A percentile compares a stretch with the other conserved stretches of the same genome.
phyloP scores from a whole-genome alignment of 1,140 invertebrate genomes.

The Lethrus apterus region DNA sequence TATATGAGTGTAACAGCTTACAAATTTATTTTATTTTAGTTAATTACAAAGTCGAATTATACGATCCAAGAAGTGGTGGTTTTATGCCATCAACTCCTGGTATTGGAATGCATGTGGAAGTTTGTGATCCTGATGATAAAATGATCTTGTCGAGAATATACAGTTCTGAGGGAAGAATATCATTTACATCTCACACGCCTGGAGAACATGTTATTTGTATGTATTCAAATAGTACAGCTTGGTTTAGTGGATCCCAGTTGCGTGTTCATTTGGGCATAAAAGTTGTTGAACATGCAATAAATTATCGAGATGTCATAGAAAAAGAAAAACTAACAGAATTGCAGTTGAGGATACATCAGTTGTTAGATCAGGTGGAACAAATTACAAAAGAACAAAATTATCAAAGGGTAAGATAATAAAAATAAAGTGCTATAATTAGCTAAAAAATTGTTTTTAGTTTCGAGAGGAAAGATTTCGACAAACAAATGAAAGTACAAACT shows the following conservation, averaged over 20 bases:
- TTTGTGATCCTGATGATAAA: slow-evolving; percentile 94
- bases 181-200: slow-evolving; percentile 92
- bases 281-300: slow-evolving; percentile 97
- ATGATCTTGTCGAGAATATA: slow-evolving; percentile 88
- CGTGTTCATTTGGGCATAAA: slow-evolving; percentile 96
- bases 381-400: slow-evolving; percentile 99
- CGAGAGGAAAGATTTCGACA: slow-evolving; percentile 95
- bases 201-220: slow-evolving; percentile 98
- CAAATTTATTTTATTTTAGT: slow-evolving; percentile 55
- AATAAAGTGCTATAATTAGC: not conserved
- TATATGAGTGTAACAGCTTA: not conserved
- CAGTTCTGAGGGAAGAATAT: slow-evolving; percentile 91
- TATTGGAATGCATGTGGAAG: slow-evolving; percentile 98
- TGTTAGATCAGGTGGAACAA: slow-evolving; percentile 97
- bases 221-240: slow-evolving; percentile 94
- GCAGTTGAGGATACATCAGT: slow-evolving; percentile 89
- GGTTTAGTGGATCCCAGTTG: slow-evolving; percentile 92
- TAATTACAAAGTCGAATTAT: slow-evolving; percentile 95
- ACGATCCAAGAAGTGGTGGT: slow-evolving; percentile 84
- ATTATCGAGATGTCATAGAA: slow-evolving; percentile 95
- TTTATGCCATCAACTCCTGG: slow-evolving; percentile 87
- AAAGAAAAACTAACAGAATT: slow-evolving; percentile 97
- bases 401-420: slow-evolving; percentile 69
- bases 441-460: slow-evolving; percentile 54
- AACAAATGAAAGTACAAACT: slow-evolving; percentile 97